A percentile compares a stretch with the other conserved stretches of the same genome.
Conservation (phyloP, 2,888 invertebrate species). For the Cosmorhoe ocellata region DNA sequence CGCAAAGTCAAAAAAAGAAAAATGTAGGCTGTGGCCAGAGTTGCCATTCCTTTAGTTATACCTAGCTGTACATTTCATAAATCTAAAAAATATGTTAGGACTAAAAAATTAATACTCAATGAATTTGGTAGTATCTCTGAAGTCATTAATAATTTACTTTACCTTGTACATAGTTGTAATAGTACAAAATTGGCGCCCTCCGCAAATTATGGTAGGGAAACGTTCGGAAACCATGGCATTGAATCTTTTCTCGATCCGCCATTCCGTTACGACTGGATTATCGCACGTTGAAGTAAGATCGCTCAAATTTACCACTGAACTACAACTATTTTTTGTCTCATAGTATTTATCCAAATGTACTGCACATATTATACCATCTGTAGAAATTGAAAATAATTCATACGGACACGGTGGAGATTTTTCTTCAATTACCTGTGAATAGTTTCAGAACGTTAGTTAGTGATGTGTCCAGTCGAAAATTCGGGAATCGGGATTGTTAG, state of each 20-base stretch:
- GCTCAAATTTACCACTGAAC: constrained; percentile 36
- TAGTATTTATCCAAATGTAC: constrained; percentile 34
- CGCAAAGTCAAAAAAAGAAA: too few species aligned
- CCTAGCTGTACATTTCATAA: too few species aligned
- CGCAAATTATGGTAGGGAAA: constrained; percentile 45
- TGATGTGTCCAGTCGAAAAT: neutral
- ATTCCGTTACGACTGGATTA: constrained; percentile 57
- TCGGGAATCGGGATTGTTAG: too few species aligned
- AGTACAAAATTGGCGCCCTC: constrained; percentile 50
- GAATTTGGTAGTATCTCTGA: too few species aligned
- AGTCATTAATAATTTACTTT: too few species aligned
- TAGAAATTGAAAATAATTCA: constrained; percentile 52
- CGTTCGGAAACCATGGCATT: constrained; percentile 35
- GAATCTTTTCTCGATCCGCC: constrained; percentile 37
- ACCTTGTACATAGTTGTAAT: constrained; percentile 57
- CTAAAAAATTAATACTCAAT: too few species aligned
- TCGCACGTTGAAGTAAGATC: constrained; percentile 49
- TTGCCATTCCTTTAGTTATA: too few species aligned
- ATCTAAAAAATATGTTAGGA: too few species aligned
- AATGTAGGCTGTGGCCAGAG: too few species aligned
- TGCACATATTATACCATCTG: constrained; percentile 44
- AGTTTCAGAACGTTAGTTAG: constrained; percentile 20
- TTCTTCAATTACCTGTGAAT: constrained; percentile 56
- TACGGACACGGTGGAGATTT: constrained; percentile 53
- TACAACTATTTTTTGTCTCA: constrained; percentile 34